Evolutionary conservation across 2,888 invertebrate genomes (phyloP), one percentile per base, ranked within the genome.

Genomic region (Chloroclysta siterata): DNA sequence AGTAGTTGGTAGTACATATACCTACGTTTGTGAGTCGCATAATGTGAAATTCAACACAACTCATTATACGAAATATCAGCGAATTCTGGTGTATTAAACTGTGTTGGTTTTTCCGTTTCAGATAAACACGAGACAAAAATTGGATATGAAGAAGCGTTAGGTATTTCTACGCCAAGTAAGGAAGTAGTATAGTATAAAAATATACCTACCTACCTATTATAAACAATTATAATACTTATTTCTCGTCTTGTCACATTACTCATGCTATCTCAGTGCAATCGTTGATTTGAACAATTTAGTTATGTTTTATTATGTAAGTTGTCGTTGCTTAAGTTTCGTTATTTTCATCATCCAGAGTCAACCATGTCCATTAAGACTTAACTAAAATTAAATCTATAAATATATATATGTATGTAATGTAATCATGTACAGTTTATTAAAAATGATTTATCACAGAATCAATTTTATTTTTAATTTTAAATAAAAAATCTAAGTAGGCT

Each of bases 141-240:
- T 39, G 98, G 96, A 55, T 98, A 98, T 80, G 98, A 98, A 87
- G 98, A 98, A 91, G 96, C 98, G 44, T 94, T 96, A 76, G 98
- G 98, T 69, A 97, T 98, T 80, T 97, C 97, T 52, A 98, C 98
- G 44, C 97, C 98, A 11, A 98, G 97, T 78, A 97, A 98, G 90
- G 97, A 97, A 89, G 95, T 97, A 79, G 89, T 94, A 83, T 94
- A 94, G 88, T 86, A 79, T 81, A 83, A 59, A 33, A 46, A 63
- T 59, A 60, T 63, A 65, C 42, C 71, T 68, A 69, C 65, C 72
- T 68, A 68, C 62, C 22, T 74, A 60, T 68, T 72, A 69, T 60
- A 62, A 60, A 57, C 39, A 17, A 62, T 48, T 29, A 44, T 60
- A 53, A 42, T 60, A 65, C 60, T 65, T 57, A 65, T 72, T 72